A percentile compares a stretch with the other conserved stretches of the same genome.
Evolutionary conservation across 2,113 vertebrate genomes (phyloP).

Genomic region (Xiphias gladius): DNA sequence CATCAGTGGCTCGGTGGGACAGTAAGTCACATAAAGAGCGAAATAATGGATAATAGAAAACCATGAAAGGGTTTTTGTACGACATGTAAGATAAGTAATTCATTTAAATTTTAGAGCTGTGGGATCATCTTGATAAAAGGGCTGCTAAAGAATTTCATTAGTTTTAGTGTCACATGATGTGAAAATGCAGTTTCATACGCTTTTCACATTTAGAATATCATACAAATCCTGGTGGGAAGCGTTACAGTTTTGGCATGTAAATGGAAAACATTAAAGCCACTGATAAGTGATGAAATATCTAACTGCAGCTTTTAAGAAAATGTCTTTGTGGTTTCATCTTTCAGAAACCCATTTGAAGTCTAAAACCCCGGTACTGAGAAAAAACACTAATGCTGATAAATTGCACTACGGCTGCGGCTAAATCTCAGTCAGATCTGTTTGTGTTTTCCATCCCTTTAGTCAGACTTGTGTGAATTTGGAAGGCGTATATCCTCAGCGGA

Average conservation of each 20-base stretch:
- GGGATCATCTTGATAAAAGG: neutral
- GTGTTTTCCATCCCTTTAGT: conserved; percentile 22
- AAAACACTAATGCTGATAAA: neutral
- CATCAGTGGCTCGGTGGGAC: too few relatives aligned
- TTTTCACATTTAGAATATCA: neutral
- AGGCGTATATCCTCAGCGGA: conserved; percentile 37
- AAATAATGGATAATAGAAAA: too few relatives aligned
- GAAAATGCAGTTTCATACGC: too few relatives aligned
- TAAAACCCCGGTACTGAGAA: neutral
- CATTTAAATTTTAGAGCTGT: neutral
- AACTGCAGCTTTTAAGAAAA: neutral
- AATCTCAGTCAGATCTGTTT: neutral
- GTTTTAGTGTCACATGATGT: neutral
- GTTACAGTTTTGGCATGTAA: neutral
- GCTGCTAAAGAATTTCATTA: neutral
- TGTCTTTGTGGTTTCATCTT: neutral
- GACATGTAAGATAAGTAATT: too few relatives aligned
- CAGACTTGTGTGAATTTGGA: neutral
- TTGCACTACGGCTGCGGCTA: neutral
- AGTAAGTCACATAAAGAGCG: too few relatives aligned
- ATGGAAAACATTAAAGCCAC: neutral
- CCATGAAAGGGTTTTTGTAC: too few relatives aligned
- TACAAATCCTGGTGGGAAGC: neutral
- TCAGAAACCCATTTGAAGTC: neutral
- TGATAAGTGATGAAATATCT: neutral